Conservation (phyloP, 2,113 vertebrate genomes). For the Equus przewalskii region DNA sequence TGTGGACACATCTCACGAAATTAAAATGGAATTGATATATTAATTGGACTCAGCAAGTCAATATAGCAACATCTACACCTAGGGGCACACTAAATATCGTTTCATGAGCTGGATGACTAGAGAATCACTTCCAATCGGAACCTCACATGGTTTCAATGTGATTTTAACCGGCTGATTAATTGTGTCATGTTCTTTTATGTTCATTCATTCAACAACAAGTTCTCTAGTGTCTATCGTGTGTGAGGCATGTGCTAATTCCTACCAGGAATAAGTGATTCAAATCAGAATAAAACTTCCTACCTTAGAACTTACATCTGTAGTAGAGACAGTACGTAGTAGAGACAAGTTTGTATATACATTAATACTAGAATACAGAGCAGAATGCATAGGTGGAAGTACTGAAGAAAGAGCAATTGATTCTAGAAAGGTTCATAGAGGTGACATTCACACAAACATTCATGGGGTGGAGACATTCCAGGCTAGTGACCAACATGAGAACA, state of each 20-base stretch:
- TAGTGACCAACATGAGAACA: not conserved
- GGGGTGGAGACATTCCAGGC: not conserved
- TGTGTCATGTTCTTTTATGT: slow-evolving; percentile 18
- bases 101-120: slow-evolving; percentile 2
- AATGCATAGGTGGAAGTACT: not conserved
- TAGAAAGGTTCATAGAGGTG: not conserved
- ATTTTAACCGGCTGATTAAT: slow-evolving; percentile 2
- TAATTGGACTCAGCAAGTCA: slow-evolving; percentile 23
- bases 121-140: slow-evolving; percentile 21
- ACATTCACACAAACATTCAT: not conserved
- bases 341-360: not conserved
- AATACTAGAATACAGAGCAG: not conserved
- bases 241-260: not conserved
- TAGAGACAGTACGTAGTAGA: not conserved
- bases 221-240: not conserved
- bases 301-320: not conserved
- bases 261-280: not conserved
- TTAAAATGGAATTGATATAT: slow-evolving; percentile 4
- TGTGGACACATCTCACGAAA: slow-evolving; percentile 2
- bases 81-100: not conserved
- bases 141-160: not conserved
- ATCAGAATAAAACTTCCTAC: not conserved
- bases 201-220: slow-evolving; percentile 26
- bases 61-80: not conserved
- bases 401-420: not conserved